phyloP scores from a whole-genome alignment of 2,888 invertebrate species.

The Sminthurides aquaticus region DNA sequence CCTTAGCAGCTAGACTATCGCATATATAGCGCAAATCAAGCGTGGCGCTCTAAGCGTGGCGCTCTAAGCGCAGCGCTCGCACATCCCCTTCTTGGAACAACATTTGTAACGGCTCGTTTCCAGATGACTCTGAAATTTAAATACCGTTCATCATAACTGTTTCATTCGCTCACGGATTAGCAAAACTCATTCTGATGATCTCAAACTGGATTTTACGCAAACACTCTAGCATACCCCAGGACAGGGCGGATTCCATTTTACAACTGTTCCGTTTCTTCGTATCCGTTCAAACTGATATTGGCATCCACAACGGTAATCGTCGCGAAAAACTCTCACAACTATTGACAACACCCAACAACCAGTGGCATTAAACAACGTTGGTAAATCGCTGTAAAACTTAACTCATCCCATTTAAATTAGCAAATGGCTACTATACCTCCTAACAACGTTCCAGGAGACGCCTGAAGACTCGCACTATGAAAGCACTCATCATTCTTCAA shows the following conservation, averaged over 20 bases:
- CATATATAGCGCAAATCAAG: not conserved
- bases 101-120: not conserved
- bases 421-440: not conserved
- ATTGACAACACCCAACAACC: too few relatives aligned
- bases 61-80: not conserved
- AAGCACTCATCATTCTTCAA: not conserved
- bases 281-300: not conserved
- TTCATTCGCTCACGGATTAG: too few relatives aligned
- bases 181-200: not conserved
- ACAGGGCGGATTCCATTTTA: not conserved
- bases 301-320: not conserved
- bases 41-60: not conserved
- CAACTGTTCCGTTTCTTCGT: not conserved
- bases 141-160: not conserved
- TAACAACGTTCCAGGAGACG: not conserved
- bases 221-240: not conserved
- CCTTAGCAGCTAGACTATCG: not conserved
- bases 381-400: too few relatives aligned
- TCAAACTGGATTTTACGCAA: not conserved
- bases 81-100: not conserved
- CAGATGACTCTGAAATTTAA: not conserved
- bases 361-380: too few relatives aligned
- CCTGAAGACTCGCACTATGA: not conserved
- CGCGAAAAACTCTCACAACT: not conserved
- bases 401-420: too few relatives aligned